Base-by-base conservation (phyloP, 2,113 vertebrate species). In the Megaceryle torquata region DNA sequence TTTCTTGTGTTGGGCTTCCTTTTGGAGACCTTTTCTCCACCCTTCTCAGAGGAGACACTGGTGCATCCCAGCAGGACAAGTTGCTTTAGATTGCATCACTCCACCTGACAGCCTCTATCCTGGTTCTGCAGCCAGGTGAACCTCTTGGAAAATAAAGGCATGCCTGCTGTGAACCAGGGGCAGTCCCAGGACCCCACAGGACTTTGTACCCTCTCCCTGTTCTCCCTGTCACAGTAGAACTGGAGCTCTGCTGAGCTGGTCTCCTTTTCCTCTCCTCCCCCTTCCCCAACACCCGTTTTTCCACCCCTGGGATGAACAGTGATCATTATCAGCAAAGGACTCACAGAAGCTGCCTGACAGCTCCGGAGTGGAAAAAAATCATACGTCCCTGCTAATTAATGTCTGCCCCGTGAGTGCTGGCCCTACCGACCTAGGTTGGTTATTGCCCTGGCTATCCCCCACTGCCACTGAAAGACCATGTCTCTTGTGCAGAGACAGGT, bases 151-250 rank as follows among this genome's bases (percentile, higher is more conserved):
- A 78, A 35, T 54, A 28, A 8, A 4, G 37, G 37, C 11, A 72
- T 0, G 0, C 26, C 16, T 31, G 46, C 13, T 0, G 0, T 25
- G 28, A n/a, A 11, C 14, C 2, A 1, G 21, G 24, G 31, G 24
- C 28, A 68, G n/a, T 26, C 20, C 17, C 21, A 43, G 39, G n/a
- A 25, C 41, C 25, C 54, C 0, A 0, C 20, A 35, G 51, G 39
- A 72, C 24, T 26, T 67, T 59, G 14, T 5, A 9, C 35, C 22
- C 43, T 61, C 11, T 48, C 35, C 35, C 9, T 56, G 43, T 4
- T 46, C 46, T 46, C 46, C 46, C 19, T 46, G 46, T 19, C 19
- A 46, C 46, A 46, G 46, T 10, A 46, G 19, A 46, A 46, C 19
- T 46, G 46, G 10, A 65, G 51, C 26, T 75, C 9, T 70, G 37